Evolutionary conservation across 2,888 invertebrate genomes (phyloP), one percentile per base, ranked within the genome.

Genomic region (Dermolepida albohirtum): DNA sequence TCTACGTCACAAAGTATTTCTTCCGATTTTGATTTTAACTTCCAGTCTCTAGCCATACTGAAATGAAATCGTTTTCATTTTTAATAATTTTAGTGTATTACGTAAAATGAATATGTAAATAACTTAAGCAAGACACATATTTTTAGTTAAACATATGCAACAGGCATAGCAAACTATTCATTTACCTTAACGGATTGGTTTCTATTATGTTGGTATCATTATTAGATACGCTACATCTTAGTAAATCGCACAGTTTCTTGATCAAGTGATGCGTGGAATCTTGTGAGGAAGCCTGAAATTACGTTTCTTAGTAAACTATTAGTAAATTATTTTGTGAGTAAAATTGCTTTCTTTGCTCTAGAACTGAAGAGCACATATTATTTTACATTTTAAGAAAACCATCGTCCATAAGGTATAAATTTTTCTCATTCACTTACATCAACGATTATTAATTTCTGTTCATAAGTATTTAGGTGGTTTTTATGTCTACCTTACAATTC

Each of bases 151-250:
- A 47, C 11, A 62, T 22, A 29, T 62, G 6, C 16, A 59, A 49
- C 5, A 22, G 2, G 5, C 16, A 1, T 29, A 27, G 50, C 10
- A 49, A 59, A 44, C 43, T 68, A 68, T 62, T 67, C 7, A 34
- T 43, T 76, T 79, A 87, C 87, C 85, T 86, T 82, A 77, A 83
- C 79, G 77, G 73, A 66, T 78, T 76, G 5, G 77, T 75, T 70
- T 79, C 80, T 14, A 77, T 72, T 27, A 78, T 67, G 43, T 70
- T 69, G 39, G 63, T 52, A 14, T 73, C 66, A 47, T 74, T 74
- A 34, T 71, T 70, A 52, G 74, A 73, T 41, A 73, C 68, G 8
- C 78, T 74, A 72, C 80, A 81, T 17, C 74, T 74, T 64, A 82
- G 66, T 16, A 81, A 69, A 7, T 76, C 72, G 62, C 76, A 77